Conservation (phyloP, 2,888 invertebrate genomes). For the Panopea generosa region DNA sequence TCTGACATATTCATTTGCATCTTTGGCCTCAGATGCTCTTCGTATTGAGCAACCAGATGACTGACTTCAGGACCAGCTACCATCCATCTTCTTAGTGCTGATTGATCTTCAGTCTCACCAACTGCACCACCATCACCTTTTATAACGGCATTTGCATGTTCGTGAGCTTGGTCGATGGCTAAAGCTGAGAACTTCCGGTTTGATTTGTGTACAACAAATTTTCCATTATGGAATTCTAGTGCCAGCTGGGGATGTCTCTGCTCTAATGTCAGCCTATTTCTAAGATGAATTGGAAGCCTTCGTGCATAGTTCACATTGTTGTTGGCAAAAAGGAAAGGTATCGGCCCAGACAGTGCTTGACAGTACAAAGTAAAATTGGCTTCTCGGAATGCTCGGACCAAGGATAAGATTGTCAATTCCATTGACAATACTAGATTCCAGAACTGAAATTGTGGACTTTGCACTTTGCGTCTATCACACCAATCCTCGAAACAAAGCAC, state of each 20-base stretch:
- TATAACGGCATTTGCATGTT: slow-evolving; percentile 66
- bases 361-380: slow-evolving; percentile 38
- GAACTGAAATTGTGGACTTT: slow-evolving; percentile 27
- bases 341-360: slow-evolving; percentile 11
- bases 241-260: slow-evolving; percentile 53
- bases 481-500: slow-evolving; percentile 15
- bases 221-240: slow-evolving; percentile 57
- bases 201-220: slow-evolving; percentile 62
- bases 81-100: slow-evolving; percentile 68
- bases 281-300: slow-evolving; percentile 66
- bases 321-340: slow-evolving; percentile 47
- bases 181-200: slow-evolving; percentile 41
- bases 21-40: background rate
- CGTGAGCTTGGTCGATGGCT: slow-evolving; percentile 65
- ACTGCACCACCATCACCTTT: slow-evolving; percentile 71
- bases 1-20: background rate
- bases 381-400: slow-evolving; percentile 33
- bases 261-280: slow-evolving; percentile 61
- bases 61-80: slow-evolving; percentile 67
- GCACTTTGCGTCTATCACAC: slow-evolving; percentile 11
- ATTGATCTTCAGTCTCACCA: slow-evolving; percentile 65
- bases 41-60: slow-evolving; percentile 34
- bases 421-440: slow-evolving; percentile 8
- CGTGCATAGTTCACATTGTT: slow-evolving; percentile 60
- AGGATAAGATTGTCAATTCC: slow-evolving; percentile 14